These are phyloP conservation scores for Halocaridina rubra DNA, from an alignment of 2,888 invertebrate genomes.

Conservation along the genomic window DNA sequence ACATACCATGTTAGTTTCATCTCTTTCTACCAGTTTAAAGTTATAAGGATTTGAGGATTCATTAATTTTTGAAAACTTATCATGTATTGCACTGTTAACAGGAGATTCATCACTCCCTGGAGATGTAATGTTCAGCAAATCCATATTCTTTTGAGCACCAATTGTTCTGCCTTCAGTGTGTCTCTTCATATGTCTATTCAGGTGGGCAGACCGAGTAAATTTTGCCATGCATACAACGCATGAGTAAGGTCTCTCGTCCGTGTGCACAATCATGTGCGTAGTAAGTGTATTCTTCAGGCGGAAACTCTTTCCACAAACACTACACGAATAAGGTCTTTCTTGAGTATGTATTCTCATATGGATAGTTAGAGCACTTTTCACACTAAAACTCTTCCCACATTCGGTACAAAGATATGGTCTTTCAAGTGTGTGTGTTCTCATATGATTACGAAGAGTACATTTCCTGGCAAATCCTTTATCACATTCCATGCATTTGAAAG, in stretches of 20 bases:
- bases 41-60: too few species aligned
- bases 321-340: background rate
- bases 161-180: background rate
- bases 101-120: too few species aligned
- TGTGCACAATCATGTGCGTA: background rate
- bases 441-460: background rate
- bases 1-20: too few species aligned
- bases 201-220: background rate
- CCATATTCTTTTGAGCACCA: too few species aligned
- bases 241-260: background rate
- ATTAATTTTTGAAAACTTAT: too few species aligned
- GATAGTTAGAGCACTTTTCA: background rate
- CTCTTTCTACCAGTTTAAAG: too few species aligned
- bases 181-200: background rate
- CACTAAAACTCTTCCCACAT: constrained; percentile 13
- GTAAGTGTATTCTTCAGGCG: background rate
- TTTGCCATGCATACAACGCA: background rate
- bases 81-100: too few species aligned
- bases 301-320: constrained; percentile 14
- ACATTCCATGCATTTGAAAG: constrained; percentile 7
- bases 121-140: too few species aligned
- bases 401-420: constrained; percentile 9
- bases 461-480: background rate
- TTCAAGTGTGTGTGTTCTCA: background rate
- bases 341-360: constrained; percentile 10